Evolutionary conservation across 2,797 vertebrate species (phyloP).

Genomic region (Sebastes variabilis): DNA sequence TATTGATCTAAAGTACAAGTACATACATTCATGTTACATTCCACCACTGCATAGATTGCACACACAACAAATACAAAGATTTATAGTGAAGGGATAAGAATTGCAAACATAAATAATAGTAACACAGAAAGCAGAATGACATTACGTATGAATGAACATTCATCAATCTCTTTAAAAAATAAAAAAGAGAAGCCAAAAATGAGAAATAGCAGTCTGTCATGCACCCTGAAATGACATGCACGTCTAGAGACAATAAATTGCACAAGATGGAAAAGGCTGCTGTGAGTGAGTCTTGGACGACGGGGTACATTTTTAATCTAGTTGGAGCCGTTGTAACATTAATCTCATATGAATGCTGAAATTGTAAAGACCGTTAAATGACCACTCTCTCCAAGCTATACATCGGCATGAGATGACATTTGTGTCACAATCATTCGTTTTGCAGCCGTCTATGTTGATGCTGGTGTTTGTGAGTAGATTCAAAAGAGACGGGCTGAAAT

Average conservation of each 20-base stretch:
- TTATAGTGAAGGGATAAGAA: background rate
- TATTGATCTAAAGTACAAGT: background rate
- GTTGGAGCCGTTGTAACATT: slow-evolving; percentile 30
- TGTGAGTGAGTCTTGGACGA: slow-evolving; percentile 44
- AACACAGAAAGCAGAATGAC: slow-evolving; percentile 8
- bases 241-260: slow-evolving; percentile 33
- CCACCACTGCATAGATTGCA: background rate
- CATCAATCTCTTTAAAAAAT: background rate
- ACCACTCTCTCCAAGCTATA: slow-evolving; percentile 25
- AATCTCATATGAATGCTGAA: slow-evolving; percentile 45
- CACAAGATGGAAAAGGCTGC: slow-evolving; percentile 31
- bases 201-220: slow-evolving; percentile 5
- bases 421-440: slow-evolving; percentile 33
- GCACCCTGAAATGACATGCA: slow-evolving; percentile 15
- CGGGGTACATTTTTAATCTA: slow-evolving; percentile 40
- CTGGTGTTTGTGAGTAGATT: slow-evolving; percentile 15
- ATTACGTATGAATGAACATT: background rate
- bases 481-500: slow-evolving; percentile 6
- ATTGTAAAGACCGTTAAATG: slow-evolving; percentile 41
- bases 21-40: background rate
- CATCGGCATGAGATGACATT: slow-evolving; percentile 6
- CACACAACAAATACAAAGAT: background rate
- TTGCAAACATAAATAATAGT: background rate
- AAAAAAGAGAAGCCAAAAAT: background rate
- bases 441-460: slow-evolving; percentile 13